A percentile compares a stretch with the other conserved stretches of the same genome.
These are phyloP conservation scores for Ypsolopha sequella DNA, from an alignment of 2,888 invertebrate species.

Conservation along the genomic window DNA sequence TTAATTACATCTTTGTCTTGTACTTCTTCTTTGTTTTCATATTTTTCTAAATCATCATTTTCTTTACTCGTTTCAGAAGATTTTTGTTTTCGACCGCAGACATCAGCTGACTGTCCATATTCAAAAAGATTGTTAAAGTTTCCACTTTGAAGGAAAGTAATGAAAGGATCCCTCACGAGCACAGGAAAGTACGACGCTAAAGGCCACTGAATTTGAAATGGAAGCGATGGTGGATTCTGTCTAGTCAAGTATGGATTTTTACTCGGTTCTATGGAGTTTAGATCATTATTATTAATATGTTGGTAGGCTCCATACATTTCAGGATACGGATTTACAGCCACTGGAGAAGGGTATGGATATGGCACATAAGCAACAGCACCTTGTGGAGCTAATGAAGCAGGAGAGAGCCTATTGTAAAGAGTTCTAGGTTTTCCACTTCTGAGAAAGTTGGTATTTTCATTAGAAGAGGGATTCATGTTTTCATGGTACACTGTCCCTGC, in stretches of 20 bases:
- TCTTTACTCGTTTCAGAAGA: slow-evolving; percentile 15
- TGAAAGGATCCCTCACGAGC: slow-evolving; percentile 68
- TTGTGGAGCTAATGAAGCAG: neutral
- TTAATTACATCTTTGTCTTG: neutral
- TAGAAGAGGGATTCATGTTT: slow-evolving; percentile 20
- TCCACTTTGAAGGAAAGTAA: slow-evolving; percentile 58
- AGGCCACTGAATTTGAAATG: slow-evolving; percentile 57
- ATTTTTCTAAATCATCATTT: neutral
- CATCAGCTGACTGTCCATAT: slow-evolving; percentile 69
- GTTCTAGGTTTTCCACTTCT: slow-evolving; percentile 18
- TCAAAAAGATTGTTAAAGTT: slow-evolving; percentile 69
- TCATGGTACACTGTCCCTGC: slow-evolving; percentile 19
- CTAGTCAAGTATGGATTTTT: slow-evolving; percentile 25
- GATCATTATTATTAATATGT: slow-evolving; percentile 14
- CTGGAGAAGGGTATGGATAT: slow-evolving; percentile 19
- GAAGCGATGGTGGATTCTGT: slow-evolving; percentile 27
- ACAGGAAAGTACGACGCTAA: slow-evolving; percentile 68
- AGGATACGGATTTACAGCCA: slow-evolving; percentile 32
- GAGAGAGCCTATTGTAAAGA: slow-evolving; percentile 10
- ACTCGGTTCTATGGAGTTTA: slow-evolving; percentile 20
- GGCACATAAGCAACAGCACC: neutral
- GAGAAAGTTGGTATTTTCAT: slow-evolving; percentile 14
- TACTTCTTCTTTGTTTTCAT: neutral
- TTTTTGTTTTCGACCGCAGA: slow-evolving; percentile 53
- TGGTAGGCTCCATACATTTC: slow-evolving; percentile 17